Base-by-base conservation (phyloP, 2,113 vertebrate species). In the Sapajus apella region DNA sequence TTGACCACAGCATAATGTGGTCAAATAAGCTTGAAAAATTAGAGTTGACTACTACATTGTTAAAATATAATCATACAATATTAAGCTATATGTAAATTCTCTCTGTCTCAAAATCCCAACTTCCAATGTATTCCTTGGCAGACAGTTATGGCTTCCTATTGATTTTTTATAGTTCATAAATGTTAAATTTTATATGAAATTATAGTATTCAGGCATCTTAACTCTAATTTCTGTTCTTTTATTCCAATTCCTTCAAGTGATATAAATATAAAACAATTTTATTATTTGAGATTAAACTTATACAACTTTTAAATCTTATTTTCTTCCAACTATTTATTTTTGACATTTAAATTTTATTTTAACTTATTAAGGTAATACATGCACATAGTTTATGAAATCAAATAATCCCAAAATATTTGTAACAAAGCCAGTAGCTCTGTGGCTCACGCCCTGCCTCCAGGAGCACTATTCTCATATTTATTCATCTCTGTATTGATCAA, bases 151-250 rank as follows among this genome's bases (percentile, higher is more conserved):
- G 25, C 7, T 90, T 58, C 40, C 91, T 95, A 66, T 20, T 92
- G 25, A 64, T 97, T 91, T 94, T 85, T 50, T 87, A 35, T 52
- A 90, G 72, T 77, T 87, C 32, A 17, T 91, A 76, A 94, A 85
- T 85, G 43, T 92, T 97, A 95, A 79, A 82, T 76, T 95, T 94
- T 96, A 84, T 77, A 80, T 68, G 30, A 87, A 92, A 94, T 87
- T 87, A 94, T n/a, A 92, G 50, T 52, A 88, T 80, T 81, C 64
- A 81, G 68, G 43, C 23, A n/a, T 84, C 72, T 94, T 81, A 87
- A 92, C 12, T 75, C 43, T 50, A 94, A 75, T 72, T 92, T 94
- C 43, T 94, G 40, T 91, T 40, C 72, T 35, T 92, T 95, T 47
- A 75, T 92, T 93, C 43, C 55, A 90, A 72, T 79, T 94, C 20